Evolutionary conservation across 92 coral and sea anemone genomes (phyloP).

Genomic region (Palythoa caribaeorum): DNA sequence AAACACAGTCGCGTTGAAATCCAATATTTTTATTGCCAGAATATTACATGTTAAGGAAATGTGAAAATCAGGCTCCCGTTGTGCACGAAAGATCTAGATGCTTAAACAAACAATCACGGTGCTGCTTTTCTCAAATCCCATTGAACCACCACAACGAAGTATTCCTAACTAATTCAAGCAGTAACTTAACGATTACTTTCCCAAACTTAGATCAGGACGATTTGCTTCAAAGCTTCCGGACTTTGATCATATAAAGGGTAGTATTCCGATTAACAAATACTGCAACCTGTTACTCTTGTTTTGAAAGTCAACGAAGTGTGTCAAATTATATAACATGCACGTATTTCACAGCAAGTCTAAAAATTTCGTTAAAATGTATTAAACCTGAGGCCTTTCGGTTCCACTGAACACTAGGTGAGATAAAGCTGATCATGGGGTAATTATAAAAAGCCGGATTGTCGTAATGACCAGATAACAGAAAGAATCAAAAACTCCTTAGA

Average conservation of each 20-base stretch:
- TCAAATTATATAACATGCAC: conserved; percentile 9
- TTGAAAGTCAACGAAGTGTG: conserved; percentile 9
- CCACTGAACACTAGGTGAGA: not conserved
- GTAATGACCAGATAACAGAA: not conserved
- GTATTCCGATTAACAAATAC: not conserved
- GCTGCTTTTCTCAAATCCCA: conserved; percentile 8
- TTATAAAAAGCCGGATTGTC: not conserved
- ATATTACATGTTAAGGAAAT: conserved; percentile 30
- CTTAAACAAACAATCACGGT: conserved; percentile 25
- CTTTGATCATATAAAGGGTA: not conserved
- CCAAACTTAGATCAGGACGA: not conserved
- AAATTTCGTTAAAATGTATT: not conserved
- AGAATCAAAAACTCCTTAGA: not conserved
- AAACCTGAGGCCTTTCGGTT: not conserved
- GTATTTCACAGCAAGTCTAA: not conserved
- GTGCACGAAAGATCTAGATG: conserved; percentile 40
- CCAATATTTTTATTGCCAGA: conserved; percentile 30
- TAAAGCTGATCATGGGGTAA: not conserved
- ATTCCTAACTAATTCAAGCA: not conserved
- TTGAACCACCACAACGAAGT: conserved; percentile 5
- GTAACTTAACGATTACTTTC: not conserved
- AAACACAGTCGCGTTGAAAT: conserved; percentile 28
- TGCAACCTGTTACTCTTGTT: conserved; percentile 25
- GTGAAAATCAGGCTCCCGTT: conserved; percentile 36
- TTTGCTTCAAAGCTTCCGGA: conserved; percentile 32